Base-by-base conservation (phyloP, 2,113 vertebrate species). In the Psilopsiagon aymara region DNA sequence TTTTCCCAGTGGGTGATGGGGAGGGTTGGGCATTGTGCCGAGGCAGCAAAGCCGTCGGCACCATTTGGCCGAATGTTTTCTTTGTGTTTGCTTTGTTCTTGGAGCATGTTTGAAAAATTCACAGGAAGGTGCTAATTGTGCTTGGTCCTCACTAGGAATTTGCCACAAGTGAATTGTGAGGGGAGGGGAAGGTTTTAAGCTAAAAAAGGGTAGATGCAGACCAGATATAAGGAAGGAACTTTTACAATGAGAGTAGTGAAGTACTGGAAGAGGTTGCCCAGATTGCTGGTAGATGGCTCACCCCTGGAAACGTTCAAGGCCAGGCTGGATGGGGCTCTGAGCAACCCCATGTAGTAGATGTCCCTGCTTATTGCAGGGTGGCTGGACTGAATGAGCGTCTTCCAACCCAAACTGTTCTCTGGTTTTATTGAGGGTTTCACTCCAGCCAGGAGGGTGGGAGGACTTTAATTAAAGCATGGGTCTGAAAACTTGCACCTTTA, bases 21-120 rank as follows among this genome's bases (percentile, higher is more conserved):
- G 33, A 17, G 6, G 31, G 66, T 5, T 7, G 4, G 17, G 57
- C 24, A 15, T 2, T 3, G 7, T 19, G 9, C 5, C 0, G 1
- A 5, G 39, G 60, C 0, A 57, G 13, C 15, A 17, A 5, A 2
- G 6, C 14, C 2, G 0, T 7, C 1, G 1, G 47, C 29, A 43
- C 59, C 0, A 0, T 9, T 3, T 17, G 28, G 44, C n/a, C 17
- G 21, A 23, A 21, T 1, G 37, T 24, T 53, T 21, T 37, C 41
- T 47, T 55, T 39, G 35, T 25, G 18, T 52, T 86, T 52, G 52
- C 18, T 88, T 44, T 39, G 8, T 35, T 59, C 33, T 59, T 59
- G 33, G 20, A 59, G 57, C 57, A 15, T 10, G 33, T 35, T 35
- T 59, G 57, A 35, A n/a, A 59, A 59, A 35, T 16, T 15, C 35